Evolutionary conservation across 2,888 invertebrate genomes (phyloP).

Genomic region (Drosophila sordidula): DNA sequence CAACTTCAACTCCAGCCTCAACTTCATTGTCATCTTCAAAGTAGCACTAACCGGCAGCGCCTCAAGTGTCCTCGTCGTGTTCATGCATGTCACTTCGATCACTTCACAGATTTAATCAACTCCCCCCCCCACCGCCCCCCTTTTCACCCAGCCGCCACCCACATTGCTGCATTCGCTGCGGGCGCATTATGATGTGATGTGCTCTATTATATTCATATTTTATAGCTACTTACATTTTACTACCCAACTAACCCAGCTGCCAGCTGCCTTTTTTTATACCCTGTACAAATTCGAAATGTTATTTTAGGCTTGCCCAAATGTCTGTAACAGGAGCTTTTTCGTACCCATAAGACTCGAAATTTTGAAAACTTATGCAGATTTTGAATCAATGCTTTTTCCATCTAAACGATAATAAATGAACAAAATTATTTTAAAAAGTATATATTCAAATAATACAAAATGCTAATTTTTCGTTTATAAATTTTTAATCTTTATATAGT

Average conservation of each 20-base stretch:
- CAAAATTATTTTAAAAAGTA: no score
- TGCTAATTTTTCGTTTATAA: no score
- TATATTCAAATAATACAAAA: no score
- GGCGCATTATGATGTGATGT: constrained; percentile 70
- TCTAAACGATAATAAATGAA: no score
- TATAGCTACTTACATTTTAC: constrained; percentile 75
- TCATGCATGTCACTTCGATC: constrained; percentile 69
- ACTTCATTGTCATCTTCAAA: constrained; percentile 53
- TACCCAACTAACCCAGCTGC: constrained; percentile 34
- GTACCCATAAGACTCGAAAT: no score
- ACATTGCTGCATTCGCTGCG: constrained; percentile 49
- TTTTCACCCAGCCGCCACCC: not conserved
- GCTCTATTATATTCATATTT: constrained; percentile 75
- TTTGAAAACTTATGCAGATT: no score
- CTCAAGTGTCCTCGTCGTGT: constrained; percentile 64
- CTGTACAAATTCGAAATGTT: not conserved
- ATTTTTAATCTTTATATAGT: no score
- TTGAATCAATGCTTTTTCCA: no score
- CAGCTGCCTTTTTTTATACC: constrained; percentile 27
- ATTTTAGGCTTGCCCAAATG: no score
- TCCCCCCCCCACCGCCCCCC: constrained; percentile 22
- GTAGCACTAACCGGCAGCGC: constrained; percentile 44
- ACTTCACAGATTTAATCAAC: constrained; percentile 70
- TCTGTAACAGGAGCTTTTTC: no score
- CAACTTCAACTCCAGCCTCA: constrained; percentile 30